Evolutionary conservation across 1,140 invertebrate genomes (phyloP).

Genomic region (Acyrthosiphon pisum): DNA sequence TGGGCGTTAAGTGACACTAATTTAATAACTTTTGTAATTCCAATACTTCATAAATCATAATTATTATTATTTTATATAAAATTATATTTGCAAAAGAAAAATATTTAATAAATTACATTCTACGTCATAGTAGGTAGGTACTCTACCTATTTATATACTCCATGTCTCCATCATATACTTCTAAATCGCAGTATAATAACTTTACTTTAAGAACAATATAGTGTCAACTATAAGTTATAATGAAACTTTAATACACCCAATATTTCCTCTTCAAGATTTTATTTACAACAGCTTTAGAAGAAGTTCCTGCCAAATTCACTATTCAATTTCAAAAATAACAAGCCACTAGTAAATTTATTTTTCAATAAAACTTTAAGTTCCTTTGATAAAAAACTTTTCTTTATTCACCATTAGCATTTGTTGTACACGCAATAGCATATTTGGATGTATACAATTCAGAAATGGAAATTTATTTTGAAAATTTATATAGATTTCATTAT

Average conservation of each 20-base stretch:
- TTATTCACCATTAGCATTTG: not conserved
- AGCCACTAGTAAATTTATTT: not conserved
- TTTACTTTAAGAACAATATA: not conserved
- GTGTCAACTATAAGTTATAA: slow-evolving; percentile 14
- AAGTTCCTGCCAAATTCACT: slow-evolving; percentile 43
- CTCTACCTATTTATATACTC: not conserved
- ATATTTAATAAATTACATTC: not conserved
- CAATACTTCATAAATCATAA: not conserved
- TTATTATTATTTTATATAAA: not conserved
- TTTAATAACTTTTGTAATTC: too few relatives aligned
- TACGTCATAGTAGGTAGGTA: not conserved
- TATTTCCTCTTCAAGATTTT: not conserved
- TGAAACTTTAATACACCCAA: slow-evolving; percentile 14
- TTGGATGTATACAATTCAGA: not conserved
- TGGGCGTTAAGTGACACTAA: not conserved
- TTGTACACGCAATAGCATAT: not conserved
- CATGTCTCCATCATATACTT: not conserved
- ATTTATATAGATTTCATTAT: not conserved
- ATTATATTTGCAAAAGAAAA: not conserved
- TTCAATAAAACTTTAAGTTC: not conserved
- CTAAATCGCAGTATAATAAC: not conserved
- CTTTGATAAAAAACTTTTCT: slow-evolving; percentile 23
- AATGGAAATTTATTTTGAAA: not conserved
- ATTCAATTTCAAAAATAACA: slow-evolving; percentile 27
- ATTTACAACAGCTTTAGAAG: not conserved